Evolutionary conservation across 2,888 invertebrate species (phyloP).

Genomic region (Nephrotoma flavescens): DNA sequence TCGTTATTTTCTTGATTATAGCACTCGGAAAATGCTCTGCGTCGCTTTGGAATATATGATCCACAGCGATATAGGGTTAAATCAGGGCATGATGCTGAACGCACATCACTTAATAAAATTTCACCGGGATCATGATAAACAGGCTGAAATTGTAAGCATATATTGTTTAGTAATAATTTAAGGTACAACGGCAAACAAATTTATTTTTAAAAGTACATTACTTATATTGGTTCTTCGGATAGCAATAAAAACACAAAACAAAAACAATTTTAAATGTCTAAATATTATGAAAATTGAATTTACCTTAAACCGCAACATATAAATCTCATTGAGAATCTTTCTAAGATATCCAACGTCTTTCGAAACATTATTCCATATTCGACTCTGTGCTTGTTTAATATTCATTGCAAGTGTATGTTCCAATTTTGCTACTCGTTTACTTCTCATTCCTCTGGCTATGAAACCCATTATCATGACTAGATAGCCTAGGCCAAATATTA

Average conservation of each 20-base stretch:
- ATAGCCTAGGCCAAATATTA: conserved; percentile 82
- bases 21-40: conserved; percentile 51
- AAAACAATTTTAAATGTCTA: neutral
- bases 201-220: neutral
- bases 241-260: neutral
- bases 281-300: conserved; percentile 11
- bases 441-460: conserved; percentile 47
- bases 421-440: conserved; percentile 54
- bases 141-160: conserved; percentile 39
- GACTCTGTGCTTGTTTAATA: conserved; percentile 62
- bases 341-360: conserved; percentile 59
- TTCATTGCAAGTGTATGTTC: conserved; percentile 65
- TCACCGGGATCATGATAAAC: conserved; percentile 51
- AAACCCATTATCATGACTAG: conserved; percentile 80
- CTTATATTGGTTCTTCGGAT: neutral
- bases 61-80: conserved; percentile 46
- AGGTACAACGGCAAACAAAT: neutral
- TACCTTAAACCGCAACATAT: conserved; percentile 69
- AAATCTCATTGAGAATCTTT: conserved; percentile 64
- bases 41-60: conserved; percentile 33
- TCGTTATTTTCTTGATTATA: conserved; percentile 27
- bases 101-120: conserved; percentile 28
- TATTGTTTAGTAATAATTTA: neutral
- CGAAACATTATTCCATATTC: conserved; percentile 60
- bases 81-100: conserved; percentile 53